Conservation (phyloP, 1,140 invertebrate species). For the Bombus vancouverensis region DNA sequence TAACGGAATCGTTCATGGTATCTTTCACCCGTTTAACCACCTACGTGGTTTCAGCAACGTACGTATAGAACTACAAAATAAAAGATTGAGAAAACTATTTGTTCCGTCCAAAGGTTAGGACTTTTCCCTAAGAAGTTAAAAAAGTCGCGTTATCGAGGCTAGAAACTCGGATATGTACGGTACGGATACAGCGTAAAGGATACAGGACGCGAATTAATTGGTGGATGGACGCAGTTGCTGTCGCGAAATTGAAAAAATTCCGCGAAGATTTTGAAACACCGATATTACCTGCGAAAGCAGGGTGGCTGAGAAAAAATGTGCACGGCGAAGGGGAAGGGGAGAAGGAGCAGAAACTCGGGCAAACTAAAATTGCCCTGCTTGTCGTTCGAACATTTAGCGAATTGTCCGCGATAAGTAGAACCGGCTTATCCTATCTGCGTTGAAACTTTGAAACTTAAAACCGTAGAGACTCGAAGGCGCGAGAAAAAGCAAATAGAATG, state of each 20-base stretch:
- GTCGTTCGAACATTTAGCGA: constrained; percentile 71
- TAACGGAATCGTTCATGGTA: too few species aligned
- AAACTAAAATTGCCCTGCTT: constrained; percentile 69
- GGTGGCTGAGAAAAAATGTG: neutral
- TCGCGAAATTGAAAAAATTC: constrained; percentile 19
- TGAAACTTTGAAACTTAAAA: constrained; percentile 68
- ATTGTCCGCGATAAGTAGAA: constrained; percentile 65
- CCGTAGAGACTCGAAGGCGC: constrained; percentile 6
- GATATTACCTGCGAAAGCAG: constrained; percentile 8
- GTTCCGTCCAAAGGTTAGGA: too few species aligned
- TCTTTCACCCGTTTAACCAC: too few species aligned
- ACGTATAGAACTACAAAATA: too few species aligned
- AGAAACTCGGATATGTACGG: too few species aligned
- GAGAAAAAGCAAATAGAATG: constrained; percentile 38
- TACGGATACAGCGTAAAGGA: too few species aligned
- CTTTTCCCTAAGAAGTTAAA: too few species aligned
- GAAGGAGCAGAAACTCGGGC: constrained; percentile 54
- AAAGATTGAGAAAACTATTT: too few species aligned
- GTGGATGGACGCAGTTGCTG: neutral
- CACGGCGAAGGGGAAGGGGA: too few species aligned
- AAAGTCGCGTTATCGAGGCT: too few species aligned
- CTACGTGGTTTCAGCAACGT: too few species aligned
- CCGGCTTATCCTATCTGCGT: constrained; percentile 65
- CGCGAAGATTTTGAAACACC: constrained; percentile 15
- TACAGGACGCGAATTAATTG: neutral